A percentile compares a stretch with the other conserved stretches of the same genome.
phyloP scores from a whole-genome alignment of 1,140 invertebrate genomes.

The Fopius arisanus region DNA sequence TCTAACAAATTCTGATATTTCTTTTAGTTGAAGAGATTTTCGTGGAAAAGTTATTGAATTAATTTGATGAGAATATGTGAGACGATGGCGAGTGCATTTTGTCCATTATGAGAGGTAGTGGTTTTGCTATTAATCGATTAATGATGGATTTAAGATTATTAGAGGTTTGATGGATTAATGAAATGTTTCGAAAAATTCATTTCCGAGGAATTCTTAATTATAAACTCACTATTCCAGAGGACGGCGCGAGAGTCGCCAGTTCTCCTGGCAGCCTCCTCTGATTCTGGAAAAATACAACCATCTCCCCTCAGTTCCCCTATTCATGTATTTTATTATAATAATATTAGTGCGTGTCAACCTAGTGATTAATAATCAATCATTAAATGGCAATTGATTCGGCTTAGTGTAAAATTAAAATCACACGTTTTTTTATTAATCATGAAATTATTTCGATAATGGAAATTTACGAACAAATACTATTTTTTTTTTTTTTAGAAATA shows the following conservation, averaged over 20 bases:
- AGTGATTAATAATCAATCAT: constrained; percentile 28
- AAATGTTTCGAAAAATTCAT: constrained; percentile 22
- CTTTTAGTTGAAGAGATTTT: too few species aligned
- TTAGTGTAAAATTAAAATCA: too few species aligned
- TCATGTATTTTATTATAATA: neutral
- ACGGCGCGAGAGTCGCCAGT: constrained; percentile 79
- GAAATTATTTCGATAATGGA: too few species aligned
- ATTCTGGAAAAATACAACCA: constrained; percentile 72
- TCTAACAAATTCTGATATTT: neutral
- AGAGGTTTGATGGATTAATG: constrained; percentile 19
- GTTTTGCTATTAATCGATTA: neutral
- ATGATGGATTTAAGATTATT: neutral
- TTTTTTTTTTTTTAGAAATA: too few species aligned
- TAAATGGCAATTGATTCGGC: too few species aligned
- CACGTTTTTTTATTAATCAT: too few species aligned
- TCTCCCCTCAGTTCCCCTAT: constrained; percentile 36
- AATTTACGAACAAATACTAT: too few species aligned
- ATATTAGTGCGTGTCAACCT: neutral
- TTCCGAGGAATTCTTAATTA: constrained; percentile 31
- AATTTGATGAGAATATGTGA: neutral
- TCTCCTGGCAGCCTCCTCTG: constrained; percentile 77
- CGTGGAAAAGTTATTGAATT: neutral
- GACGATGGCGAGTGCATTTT: constrained; percentile 4
- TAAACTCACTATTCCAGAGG: constrained; percentile 80
- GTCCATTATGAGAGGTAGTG: neutral